Conservation (phyloP, 1,140 invertebrate species). For the Sweltsa coloradensis region DNA sequence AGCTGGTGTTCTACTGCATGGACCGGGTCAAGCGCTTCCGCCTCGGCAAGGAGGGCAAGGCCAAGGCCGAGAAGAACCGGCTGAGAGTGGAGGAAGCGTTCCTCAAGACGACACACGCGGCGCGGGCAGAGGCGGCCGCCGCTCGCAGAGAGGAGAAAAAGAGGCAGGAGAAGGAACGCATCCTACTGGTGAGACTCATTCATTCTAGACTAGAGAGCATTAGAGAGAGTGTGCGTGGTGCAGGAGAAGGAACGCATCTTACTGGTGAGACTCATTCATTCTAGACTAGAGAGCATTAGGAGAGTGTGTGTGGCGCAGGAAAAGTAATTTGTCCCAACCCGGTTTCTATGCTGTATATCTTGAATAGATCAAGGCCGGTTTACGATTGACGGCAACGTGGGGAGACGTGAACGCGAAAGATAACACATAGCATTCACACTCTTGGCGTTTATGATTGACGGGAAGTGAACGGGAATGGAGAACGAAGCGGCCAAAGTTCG, state of each 20-base stretch:
- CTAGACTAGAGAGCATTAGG: too few species aligned
- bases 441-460: too few species aligned
- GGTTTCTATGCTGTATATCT: too few species aligned
- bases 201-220: too few species aligned
- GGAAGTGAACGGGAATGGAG: too few species aligned
- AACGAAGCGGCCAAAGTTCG: too few species aligned
- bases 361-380: too few species aligned
- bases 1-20: slow-evolving; percentile 80
- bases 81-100: slow-evolving; percentile 84
- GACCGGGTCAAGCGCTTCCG: slow-evolving; percentile 83
- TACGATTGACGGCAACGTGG: too few species aligned
- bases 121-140: slow-evolving; percentile 77
- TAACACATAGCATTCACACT: too few species aligned
- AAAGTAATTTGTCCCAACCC: slow-evolving; percentile 58
- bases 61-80: slow-evolving; percentile 87
- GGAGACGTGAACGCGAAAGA: too few species aligned
- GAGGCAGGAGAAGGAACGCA: slow-evolving; percentile 81
- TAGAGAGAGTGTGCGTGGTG: too few species aligned
- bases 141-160: slow-evolving; percentile 74
- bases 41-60: slow-evolving; percentile 82
- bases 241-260: slow-evolving; percentile 81
- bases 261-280: slow-evolving; percentile 23
- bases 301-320: too few species aligned
- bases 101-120: slow-evolving; percentile 84
- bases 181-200: slow-evolving; percentile 35